Evolutionary conservation across 2,113 vertebrate genomes (phyloP), one percentile per base, ranked within the genome.

Genomic region (Illadopsis cleaveri): DNA sequence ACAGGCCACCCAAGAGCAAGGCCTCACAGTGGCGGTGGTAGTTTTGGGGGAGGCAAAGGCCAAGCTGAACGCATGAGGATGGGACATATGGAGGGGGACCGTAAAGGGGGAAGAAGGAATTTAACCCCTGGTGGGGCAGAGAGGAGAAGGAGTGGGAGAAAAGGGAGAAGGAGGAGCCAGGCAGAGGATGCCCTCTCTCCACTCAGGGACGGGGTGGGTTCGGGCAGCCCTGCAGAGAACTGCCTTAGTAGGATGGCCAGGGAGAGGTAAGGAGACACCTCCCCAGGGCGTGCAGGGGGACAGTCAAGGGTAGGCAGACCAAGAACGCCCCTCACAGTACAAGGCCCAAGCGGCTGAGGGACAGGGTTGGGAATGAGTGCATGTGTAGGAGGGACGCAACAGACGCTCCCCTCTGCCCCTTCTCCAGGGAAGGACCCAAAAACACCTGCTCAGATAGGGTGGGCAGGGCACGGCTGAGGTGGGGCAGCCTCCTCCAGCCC

Each of bases 1-100:
- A 22, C 79, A 82, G 90, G 70, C 87, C 91, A 42, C 60, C 94
- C 89, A 38, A 70, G 75, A 83, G 91, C 94, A 95, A 96, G 95
- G 95, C 95, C 96, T 96, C 95, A 96, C 94, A 95, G 94, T 90
- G 95, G 90, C 58, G 85, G 82, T 94, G 90, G 85, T 82, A 30
- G 78, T 69, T 25, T 71, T 2, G 21, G 66, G 93, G 84, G 64
- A 79, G 84, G 86, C 81, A 85, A 96, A 95, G 93, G 94, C 86
- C 94, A 83, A 95, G 93, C 90, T 62, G 14, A 77, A 95, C 8
- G 12, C 10, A 0, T 1, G 1, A 58, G 85, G 87, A 81, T 6
- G 33, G 78, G 81, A 35, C 22, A 58, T 21, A 84, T 0, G 0
- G 27, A 82, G 11, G 27, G 58, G 56, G 13, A 24, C 23, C 0